Percentiles rank a stretch among this genome's conserved stretches.
These are phyloP conservation scores for Drosophila orena DNA, from an alignment of 1,140 invertebrate species.

Conservation along the genomic window DNA sequence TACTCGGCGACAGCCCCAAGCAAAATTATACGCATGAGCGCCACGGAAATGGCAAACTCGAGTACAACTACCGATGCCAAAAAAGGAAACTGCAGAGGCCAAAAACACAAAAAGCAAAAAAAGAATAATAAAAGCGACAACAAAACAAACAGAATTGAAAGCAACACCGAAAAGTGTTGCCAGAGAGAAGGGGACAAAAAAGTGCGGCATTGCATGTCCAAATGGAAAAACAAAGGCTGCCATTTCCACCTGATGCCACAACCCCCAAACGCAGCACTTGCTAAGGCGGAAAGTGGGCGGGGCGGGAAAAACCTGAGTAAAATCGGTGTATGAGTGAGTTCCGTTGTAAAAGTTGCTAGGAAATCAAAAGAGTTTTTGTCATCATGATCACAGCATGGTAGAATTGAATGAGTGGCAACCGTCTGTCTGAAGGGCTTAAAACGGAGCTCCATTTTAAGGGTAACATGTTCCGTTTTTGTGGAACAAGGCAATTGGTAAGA, in stretches of 20 bases:
- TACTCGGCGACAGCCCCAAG: constrained; percentile 75
- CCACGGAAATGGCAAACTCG: constrained; percentile 81
- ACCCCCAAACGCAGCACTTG: constrained; percentile 33
- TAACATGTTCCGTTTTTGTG: background rate
- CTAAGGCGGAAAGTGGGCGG: constrained; percentile 4
- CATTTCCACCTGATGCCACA: constrained; percentile 54
- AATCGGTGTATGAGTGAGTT: constrained; percentile 34
- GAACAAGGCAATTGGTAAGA: background rate
- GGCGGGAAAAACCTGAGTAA: background rate
- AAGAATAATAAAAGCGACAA: constrained; percentile 19
- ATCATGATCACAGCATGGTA: constrained; percentile 26
- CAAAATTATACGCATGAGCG: constrained; percentile 83
- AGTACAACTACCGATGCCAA: constrained; percentile 51
- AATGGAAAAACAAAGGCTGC: constrained; percentile 51
- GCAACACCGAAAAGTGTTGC: constrained; percentile 74
- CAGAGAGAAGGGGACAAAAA: constrained; percentile 40
- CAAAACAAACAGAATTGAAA: constrained; percentile 72
- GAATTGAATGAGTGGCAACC: background rate
- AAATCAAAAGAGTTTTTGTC: constrained; percentile 52
- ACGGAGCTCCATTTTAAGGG: background rate
- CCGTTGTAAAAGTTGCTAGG: constrained; percentile 52
- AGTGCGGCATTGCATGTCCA: constrained; percentile 47
- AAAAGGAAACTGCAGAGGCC: constrained; percentile 47
- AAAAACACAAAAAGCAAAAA: constrained; percentile 20
- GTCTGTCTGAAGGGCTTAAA: background rate